A percentile compares a stretch with the other conserved stretches of the same genome.
Evolutionary conservation across 2,113 vertebrate genomes (phyloP).

Genomic region (Ptilorrhoa leucosticta): DNA sequence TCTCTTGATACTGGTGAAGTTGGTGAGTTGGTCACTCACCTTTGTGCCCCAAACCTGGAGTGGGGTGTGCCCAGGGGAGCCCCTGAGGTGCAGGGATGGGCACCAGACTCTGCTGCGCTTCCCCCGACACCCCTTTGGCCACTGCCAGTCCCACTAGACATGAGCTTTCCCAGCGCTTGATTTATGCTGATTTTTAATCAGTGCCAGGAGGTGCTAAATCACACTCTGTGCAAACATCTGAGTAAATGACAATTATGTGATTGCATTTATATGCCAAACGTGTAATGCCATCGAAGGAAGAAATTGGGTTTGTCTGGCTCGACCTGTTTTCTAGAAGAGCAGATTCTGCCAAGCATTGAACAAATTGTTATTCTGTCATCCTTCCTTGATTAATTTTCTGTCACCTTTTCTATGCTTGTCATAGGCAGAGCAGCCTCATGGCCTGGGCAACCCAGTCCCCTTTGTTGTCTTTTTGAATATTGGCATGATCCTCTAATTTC

Average conservation of each 20-base stretch:
- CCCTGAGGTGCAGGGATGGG: fast-evolving
- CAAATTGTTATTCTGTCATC: not conserved
- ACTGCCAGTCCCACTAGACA: fast-evolving
- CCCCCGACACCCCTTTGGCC: not conserved
- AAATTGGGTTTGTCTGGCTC: not conserved
- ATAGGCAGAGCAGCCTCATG: fast-evolving
- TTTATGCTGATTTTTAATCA: not conserved
- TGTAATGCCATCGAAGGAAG: not conserved
- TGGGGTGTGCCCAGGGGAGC: not conserved
- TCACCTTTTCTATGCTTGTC: not conserved
- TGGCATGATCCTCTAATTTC: not conserved
- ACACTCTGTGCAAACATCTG: not conserved
- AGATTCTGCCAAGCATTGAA: not conserved
- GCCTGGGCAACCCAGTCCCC: fast-evolving
- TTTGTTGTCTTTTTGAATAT: not conserved
- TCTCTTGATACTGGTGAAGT: not conserved
- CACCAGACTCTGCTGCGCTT: fast-evolving
- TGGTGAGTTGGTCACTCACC: not conserved
- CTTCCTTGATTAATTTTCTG: not conserved
- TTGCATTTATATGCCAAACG: not conserved
- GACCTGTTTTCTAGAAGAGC: not conserved
- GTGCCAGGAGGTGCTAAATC: not conserved
- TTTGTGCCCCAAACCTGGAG: fast-evolving
- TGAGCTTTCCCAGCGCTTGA: not conserved
- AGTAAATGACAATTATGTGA: not conserved